phyloP scores from a whole-genome alignment of 2,113 vertebrate species.

The Podarcis cretensis region DNA sequence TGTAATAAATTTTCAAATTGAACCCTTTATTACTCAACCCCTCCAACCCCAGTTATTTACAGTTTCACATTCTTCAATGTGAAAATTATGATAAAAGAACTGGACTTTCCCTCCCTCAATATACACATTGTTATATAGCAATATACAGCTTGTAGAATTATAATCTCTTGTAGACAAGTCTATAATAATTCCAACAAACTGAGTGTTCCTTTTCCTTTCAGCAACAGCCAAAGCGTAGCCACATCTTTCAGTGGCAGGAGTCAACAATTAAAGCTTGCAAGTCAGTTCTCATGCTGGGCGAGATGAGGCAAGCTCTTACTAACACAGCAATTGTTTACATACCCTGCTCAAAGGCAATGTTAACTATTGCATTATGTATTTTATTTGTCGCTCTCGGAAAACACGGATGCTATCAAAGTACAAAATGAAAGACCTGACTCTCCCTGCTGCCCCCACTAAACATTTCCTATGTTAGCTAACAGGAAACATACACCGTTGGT shows the following conservation, averaged over 20 bases:
- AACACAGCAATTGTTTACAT: not conserved
- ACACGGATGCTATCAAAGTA: not conserved
- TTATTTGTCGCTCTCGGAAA: not conserved
- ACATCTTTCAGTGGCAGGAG: not conserved
- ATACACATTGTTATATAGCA: not conserved
- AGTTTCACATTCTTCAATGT: not conserved
- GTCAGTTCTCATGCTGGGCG: not conserved
- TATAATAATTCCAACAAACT: not conserved
- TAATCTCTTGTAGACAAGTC: not conserved
- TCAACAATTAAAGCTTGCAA: not conserved
- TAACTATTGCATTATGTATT: not conserved
- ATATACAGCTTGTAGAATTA: not conserved
- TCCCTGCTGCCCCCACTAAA: not conserved
- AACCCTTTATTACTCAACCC: not conserved
- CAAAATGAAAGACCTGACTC: not conserved
- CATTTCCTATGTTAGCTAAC: not conserved
- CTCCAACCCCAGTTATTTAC: not conserved
- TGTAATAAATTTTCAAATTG: not conserved
- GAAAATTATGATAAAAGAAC: not conserved
- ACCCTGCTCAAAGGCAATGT: not conserved
- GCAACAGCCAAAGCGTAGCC: not conserved
- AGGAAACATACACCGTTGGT: not conserved
- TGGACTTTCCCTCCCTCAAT: not conserved
- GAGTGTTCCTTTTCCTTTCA: not conserved
- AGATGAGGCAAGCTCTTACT: slow-evolving; percentile 1